phyloP scores from a whole-genome alignment of 1,140 invertebrate species.

The Pogonomyrmex californicus region DNA sequence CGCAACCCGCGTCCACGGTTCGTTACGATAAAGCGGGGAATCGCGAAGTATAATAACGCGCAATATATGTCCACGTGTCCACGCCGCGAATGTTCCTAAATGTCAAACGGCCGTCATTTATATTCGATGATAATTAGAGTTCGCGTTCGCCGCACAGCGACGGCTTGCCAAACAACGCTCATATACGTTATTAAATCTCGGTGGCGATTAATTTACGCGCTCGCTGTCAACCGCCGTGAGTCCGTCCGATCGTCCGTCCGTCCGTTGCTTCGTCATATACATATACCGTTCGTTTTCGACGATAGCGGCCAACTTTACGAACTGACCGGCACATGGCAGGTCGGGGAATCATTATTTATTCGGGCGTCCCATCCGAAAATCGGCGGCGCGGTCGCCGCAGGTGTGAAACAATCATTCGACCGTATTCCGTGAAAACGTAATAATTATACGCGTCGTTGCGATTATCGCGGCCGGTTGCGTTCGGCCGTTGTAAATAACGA shows the following conservation, averaged over 20 bases:
- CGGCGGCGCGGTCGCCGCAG: slow-evolving; percentile 1
- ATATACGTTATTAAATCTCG: slow-evolving; percentile 59
- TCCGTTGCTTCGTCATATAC: background rate
- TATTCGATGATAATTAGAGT: slow-evolving; percentile 56
- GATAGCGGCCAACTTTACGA: slow-evolving; percentile 18
- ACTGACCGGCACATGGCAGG: background rate
- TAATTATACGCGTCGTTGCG: slow-evolving; percentile 50
- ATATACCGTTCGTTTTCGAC: slow-evolving; percentile 8
- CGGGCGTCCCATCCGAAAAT: slow-evolving; percentile 29
- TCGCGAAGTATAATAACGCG: background rate
- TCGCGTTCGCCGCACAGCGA: slow-evolving; percentile 3
- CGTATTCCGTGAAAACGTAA: slow-evolving; percentile 40
- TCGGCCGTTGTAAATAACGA: slow-evolving; percentile 50
- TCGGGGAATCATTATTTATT: slow-evolving; percentile 47
- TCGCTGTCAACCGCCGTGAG: slow-evolving; percentile 42
- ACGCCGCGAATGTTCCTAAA: slow-evolving; percentile 37
- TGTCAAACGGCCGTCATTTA: slow-evolving; percentile 55
- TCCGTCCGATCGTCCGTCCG: slow-evolving; percentile 7
- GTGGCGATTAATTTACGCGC: slow-evolving; percentile 57
- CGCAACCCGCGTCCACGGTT: background rate
- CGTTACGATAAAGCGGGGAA: background rate
- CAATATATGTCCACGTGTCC: background rate
- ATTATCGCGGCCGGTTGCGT: slow-evolving; percentile 39
- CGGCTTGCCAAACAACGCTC: slow-evolving; percentile 43
- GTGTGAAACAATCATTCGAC: background rate